These are phyloP conservation scores for Camponotus floridanus DNA, from an alignment of 1,140 invertebrate genomes.

Conservation along the genomic window DNA sequence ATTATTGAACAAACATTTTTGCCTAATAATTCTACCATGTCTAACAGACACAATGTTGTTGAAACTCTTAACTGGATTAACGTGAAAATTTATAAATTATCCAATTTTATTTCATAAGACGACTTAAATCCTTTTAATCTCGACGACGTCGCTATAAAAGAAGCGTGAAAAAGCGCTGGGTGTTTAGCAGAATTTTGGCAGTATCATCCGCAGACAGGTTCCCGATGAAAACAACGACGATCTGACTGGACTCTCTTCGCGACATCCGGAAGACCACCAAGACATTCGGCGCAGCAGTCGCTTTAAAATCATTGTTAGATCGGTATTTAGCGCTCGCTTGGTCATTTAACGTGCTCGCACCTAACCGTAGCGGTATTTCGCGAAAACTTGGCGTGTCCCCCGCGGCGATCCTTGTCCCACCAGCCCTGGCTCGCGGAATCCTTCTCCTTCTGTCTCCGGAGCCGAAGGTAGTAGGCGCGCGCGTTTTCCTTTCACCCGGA, in stretches of 20 bases:
- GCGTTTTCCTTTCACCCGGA: conserved; percentile 85
- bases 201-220: neutral
- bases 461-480: conserved; percentile 60
- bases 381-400: conserved; percentile 47
- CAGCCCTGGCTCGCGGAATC: conserved; percentile 57
- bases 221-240: neutral
- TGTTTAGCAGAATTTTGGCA: neutral
- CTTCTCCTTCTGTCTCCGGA: conserved; percentile 61
- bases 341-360: conserved; percentile 3
- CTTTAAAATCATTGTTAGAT: conserved; percentile 38
- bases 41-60: neutral
- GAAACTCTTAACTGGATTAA: neutral
- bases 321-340: neutral
- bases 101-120: neutral
- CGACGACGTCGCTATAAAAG: neutral
- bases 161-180: neutral
- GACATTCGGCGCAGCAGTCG: neutral
- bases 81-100: neutral
- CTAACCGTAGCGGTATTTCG: conserved; percentile 38
- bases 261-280: neutral
- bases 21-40: no score
- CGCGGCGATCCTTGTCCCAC: neutral
- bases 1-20: neutral
- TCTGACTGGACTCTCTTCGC: neutral
- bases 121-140: neutral